These are phyloP conservation scores for Pituophis catenifer DNA, from an alignment of 2,113 vertebrate species.

Conservation along the genomic window DNA sequence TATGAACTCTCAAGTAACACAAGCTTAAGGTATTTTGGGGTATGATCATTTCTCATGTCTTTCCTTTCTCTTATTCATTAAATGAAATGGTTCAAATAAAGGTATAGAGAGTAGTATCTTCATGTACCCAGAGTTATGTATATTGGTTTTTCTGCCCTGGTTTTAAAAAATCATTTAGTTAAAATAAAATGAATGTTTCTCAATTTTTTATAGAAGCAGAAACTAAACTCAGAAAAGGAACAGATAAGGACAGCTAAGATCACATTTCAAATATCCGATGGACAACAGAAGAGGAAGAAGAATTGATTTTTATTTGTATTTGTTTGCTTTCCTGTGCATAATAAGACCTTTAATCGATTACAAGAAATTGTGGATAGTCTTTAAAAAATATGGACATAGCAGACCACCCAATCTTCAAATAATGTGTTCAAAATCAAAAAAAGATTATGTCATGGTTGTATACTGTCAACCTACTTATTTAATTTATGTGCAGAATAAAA, in stretches of 20 bases:
- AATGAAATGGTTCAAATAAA: background rate
- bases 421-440: background rate
- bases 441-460: background rate
- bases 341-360: background rate
- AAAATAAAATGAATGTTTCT: background rate
- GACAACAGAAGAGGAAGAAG: background rate
- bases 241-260: background rate
- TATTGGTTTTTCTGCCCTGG: background rate
- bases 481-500: background rate
- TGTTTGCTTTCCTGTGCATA: background rate
- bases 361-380: background rate
- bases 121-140: background rate
- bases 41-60: background rate
- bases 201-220: background rate
- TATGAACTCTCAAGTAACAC: background rate
- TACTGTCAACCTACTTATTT: background rate
- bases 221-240: background rate
- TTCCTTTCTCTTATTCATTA: background rate
- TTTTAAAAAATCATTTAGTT: background rate
- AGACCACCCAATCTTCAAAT: background rate
- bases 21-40: background rate
- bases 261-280: background rate
- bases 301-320: background rate
- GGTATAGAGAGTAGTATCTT: background rate
- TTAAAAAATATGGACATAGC: background rate